Base-by-base conservation (phyloP, 1,140 invertebrate genomes). In the Drosophila pallidifrons region DNA sequence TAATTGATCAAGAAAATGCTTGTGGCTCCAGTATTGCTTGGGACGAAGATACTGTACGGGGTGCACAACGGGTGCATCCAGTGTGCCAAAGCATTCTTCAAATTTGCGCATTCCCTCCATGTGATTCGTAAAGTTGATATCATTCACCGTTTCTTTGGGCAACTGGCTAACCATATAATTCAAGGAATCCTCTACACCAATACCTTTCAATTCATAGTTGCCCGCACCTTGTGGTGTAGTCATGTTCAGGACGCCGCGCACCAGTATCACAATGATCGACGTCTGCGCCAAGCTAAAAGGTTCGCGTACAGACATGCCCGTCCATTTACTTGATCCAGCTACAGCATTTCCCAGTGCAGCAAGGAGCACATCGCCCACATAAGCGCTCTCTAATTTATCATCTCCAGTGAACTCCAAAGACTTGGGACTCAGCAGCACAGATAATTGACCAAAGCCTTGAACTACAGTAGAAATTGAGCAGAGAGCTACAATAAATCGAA, bases 271-370 rank as follows among this genome's bases (percentile, higher is more conserved):
- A 8, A 97, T 95, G 58, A 96, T 94, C 15, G 95, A 95, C 0
- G n/a, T 70, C 92, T 96, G 95, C n/a, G 96, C 95, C 61, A 96
- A 93, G 63, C 94, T 93, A 73, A 98, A 97, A 1, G 96, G 95
- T 93, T 96, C 94, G 0, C 92, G 93, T 28, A 97, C 94, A 28
- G 92, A 93, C 60, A 97, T 81, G 10, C 96, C 96, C 71, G 93
- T 93, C 96, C 96, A 97, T 57, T 94, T 92, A 30, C 94, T 69
- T 32, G 73, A 54, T 59, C 94, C 92, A 75, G 93, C 94, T 8
- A 95, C 94, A 11, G 95, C 95, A 57, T 95, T 94, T 41, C 96
- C 96, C 65, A 96, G 91, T 28, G 94, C 93, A 58, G 95, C 95
- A 13, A 94, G 94, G 72, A 95, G 95, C 3, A 96, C 93, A 92